Evolutionary conservation across 2,888 invertebrate species (phyloP), one percentile per base, ranked within the genome.

Genomic region (Eilema caniola): DNA sequence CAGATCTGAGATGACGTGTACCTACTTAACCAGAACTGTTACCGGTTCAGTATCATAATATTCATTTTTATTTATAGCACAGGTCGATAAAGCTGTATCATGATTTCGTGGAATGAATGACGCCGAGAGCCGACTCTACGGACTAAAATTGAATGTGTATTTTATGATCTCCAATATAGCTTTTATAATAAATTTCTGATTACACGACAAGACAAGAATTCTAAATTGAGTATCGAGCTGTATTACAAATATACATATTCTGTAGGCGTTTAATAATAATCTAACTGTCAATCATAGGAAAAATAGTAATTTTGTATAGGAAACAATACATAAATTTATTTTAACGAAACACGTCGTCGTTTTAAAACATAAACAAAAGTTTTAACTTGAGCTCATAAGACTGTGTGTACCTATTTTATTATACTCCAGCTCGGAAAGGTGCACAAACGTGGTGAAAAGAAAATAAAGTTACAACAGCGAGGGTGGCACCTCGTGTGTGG

Each of bases 1-100:
- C 82, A 88, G 87, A 88, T 88, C 88, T 78, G 84, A 87, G 86
- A 90, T 92, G 92, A 93, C 90, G 90, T 92, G 92, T 88, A 87
- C 87, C 80, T 83, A 85, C 81, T 79, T 79, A 85, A 83, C 81
- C 78, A 75, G 68, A 76, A 66, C 75, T 82, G 80, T 84, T 88
- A 89, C 87, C 84, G 87, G 86, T 88, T 88, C 78, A 79, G 78
- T 86, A 84, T 87, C 79, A 79, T 82, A n/a, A n/a, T n/a, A 76
- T 83, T 81, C 74, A 81, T 74, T 78, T 75, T 83, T 90, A 90
- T 90, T 89, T 89, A 89, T 88, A 89, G 83, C 82, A 53, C 76
- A 83, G 79, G 82, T 87, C 79, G 83, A 86, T 86, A 86, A 77
- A 81, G 77, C 78, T 83, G 80, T 77, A 80, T 82, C 79, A 85